Evolutionary conservation across 2,797 vertebrate genomes (phyloP).

Genomic region (Lemur catta): DNA sequence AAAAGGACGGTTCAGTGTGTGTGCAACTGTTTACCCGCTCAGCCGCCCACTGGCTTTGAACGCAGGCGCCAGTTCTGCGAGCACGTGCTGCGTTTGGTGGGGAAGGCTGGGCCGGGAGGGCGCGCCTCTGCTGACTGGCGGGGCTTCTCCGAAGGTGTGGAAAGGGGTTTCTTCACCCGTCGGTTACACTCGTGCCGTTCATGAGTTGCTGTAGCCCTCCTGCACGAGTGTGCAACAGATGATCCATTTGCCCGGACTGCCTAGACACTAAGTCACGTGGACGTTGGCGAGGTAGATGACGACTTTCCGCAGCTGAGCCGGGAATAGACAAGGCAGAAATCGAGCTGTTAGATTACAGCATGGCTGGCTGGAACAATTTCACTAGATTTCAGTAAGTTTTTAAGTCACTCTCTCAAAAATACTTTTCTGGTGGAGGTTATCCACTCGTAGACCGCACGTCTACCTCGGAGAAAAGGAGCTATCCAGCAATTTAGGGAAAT

Average conservation of each 20-base stretch:
- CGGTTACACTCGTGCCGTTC: neutral
- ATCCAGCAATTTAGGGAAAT: neutral
- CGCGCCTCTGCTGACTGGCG: neutral
- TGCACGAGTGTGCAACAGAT: neutral
- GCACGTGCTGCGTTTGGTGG: neutral
- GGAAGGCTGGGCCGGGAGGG: neutral
- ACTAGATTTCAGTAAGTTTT: neutral
- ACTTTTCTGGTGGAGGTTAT: neutral
- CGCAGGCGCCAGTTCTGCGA: accelerated
- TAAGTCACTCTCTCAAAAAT: neutral
- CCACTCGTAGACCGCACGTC: neutral
- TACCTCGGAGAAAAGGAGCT: neutral
- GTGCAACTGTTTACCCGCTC: accelerated
- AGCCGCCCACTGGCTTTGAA: no score
- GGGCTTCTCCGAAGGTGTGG: neutral
- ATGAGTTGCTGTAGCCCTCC: neutral
- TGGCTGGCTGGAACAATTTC: neutral
- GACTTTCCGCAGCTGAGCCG: neutral
- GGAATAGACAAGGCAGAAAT: neutral
- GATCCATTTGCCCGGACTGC: neutral
- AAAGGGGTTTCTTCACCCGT: neutral
- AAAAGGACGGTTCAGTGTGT: accelerated
- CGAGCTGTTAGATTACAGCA: accelerated
- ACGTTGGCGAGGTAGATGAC: neutral
- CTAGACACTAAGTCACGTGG: neutral